Percentiles rank a stretch among this genome's conserved stretches.
phyloP scores from a whole-genome alignment of 2,113 vertebrate species.

The Polypterus bichir region DNA sequence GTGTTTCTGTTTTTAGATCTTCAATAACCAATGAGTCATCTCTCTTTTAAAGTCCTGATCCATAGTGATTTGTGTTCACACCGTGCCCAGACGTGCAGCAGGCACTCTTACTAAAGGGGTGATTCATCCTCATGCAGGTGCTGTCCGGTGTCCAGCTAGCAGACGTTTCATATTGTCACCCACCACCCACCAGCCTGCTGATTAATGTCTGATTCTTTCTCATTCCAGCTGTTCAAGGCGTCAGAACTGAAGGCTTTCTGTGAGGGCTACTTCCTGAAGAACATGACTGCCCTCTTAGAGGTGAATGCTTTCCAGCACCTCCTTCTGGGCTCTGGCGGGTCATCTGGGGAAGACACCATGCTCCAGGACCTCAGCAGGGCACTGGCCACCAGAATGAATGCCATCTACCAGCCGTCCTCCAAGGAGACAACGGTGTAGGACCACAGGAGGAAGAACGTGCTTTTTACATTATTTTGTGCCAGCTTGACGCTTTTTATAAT shows the following conservation, averaged over 20 bases:
- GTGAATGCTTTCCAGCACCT: constrained; percentile 31
- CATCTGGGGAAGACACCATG: constrained; percentile 1
- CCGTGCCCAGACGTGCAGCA: too few species aligned
- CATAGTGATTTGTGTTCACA: not conserved
- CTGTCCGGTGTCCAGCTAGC: not conserved
- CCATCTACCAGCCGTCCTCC: constrained; percentile 12
- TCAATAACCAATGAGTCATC: too few species aligned
- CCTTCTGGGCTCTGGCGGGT: constrained; percentile 13
- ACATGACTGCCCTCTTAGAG: constrained; percentile 61
- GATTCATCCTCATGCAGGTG: not conserved
- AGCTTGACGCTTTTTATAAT: too few species aligned
- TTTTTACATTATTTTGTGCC: too few species aligned
- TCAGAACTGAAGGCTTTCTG: constrained; percentile 52
- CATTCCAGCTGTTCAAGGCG: constrained; percentile 46
- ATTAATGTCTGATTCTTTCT: not conserved
- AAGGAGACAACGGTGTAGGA: constrained; percentile 20
- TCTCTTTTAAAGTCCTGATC: too few species aligned
- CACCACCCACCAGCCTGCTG: too few species aligned
- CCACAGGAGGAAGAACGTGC: not conserved
- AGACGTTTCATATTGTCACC: not conserved
- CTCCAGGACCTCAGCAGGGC: constrained; percentile 10
- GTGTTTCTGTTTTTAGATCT: too few species aligned
- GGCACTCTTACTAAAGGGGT: not conserved
- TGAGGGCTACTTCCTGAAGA: constrained; percentile 64
- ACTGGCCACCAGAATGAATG: constrained; percentile 17